These are phyloP conservation scores for Mya arenaria DNA, from an alignment of 1,140 invertebrate species.

Conservation along the genomic window DNA sequence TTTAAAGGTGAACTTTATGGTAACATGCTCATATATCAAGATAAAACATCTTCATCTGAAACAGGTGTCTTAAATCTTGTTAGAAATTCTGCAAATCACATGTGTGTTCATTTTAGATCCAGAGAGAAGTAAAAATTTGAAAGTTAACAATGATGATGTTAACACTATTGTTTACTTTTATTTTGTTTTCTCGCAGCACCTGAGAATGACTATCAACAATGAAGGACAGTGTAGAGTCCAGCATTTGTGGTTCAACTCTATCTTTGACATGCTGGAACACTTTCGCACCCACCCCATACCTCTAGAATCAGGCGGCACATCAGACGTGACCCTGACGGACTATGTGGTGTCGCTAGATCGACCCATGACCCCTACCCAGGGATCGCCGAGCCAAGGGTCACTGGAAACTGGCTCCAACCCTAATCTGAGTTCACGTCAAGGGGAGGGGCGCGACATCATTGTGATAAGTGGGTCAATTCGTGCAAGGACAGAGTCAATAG, in stretches of 20 bases:
- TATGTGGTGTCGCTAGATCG: conserved; percentile 88
- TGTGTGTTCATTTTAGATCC: no score
- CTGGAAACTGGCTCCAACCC: conserved; percentile 68
- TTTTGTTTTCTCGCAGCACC: conserved; percentile 88
- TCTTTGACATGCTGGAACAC: conserved; percentile 98
- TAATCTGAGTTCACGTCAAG: conserved; percentile 46
- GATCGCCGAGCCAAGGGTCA: conserved; percentile 52
- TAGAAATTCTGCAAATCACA: no score
- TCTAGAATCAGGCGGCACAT: conserved; percentile 96
- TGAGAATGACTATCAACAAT: conserved; percentile 96
- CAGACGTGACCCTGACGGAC: conserved; percentile 97
- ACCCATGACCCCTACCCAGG: conserved; percentile 67
- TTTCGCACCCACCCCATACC: conserved; percentile 97
- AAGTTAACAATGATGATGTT: no score
- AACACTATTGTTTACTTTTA: no score
- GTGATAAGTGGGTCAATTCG: conserved; percentile 86
- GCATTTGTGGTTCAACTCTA: conserved; percentile 97
- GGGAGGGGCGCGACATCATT: conserved; percentile 67
- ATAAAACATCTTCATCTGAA: no score
- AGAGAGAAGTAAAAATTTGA: no score
- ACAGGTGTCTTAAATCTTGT: no score
- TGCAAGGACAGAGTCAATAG: conserved; percentile 86
- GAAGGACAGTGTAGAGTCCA: conserved; percentile 97
- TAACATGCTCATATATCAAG: no score
- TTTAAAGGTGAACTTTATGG: no score